These are phyloP conservation scores for Tribolium freemani DNA, from an alignment of 2,888 invertebrate genomes.

Conservation along the genomic window DNA sequence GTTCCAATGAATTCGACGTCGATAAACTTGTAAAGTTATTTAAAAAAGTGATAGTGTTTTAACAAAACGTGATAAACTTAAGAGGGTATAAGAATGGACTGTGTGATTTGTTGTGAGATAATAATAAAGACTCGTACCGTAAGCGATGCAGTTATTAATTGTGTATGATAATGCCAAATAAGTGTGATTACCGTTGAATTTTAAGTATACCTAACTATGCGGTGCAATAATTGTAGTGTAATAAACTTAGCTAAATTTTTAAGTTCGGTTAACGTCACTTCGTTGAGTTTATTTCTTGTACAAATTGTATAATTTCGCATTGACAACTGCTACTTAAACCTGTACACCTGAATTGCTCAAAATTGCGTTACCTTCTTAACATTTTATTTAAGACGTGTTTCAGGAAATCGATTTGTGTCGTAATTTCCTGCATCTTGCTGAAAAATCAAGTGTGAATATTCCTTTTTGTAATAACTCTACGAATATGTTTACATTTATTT, in stretches of 20 bases:
- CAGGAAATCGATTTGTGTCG: slow-evolving; percentile 7
- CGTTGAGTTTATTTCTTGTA: slow-evolving; percentile 22
- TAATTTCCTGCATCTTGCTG: slow-evolving; percentile 12
- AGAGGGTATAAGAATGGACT: slow-evolving; percentile 28
- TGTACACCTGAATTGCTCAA: slow-evolving; percentile 51
- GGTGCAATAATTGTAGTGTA: slow-evolving; percentile 56
- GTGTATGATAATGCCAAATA: slow-evolving; percentile 45
- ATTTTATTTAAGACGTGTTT: slow-evolving; percentile 2
- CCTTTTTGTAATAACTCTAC: slow-evolving; percentile 11
- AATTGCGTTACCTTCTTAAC: slow-evolving; percentile 23
- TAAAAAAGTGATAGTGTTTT: slow-evolving; percentile 50
- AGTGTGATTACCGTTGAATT: slow-evolving; percentile 52
- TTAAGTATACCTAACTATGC: slow-evolving; percentile 43
- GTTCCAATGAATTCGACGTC: slow-evolving; percentile 21
- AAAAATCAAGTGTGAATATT: slow-evolving; percentile 31
- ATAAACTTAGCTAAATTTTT: slow-evolving; percentile 8
- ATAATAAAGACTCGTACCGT: slow-evolving; percentile 13
- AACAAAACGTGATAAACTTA: slow-evolving; percentile 51
- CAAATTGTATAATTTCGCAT: slow-evolving; percentile 23
- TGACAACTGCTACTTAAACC: slow-evolving; percentile 32
- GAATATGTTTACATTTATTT: slow-evolving; percentile 20
- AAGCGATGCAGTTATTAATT: slow-evolving; percentile 25
- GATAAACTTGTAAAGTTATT: slow-evolving; percentile 35
- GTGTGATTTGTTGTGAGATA: slow-evolving; percentile 40
- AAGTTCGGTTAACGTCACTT: slow-evolving; percentile 16